Percentiles rank a stretch among this genome's conserved stretches.
Conservation (phyloP, 30 jellyfish, hydroid and myxozoan species). For the Turritopsis rubra region DNA sequence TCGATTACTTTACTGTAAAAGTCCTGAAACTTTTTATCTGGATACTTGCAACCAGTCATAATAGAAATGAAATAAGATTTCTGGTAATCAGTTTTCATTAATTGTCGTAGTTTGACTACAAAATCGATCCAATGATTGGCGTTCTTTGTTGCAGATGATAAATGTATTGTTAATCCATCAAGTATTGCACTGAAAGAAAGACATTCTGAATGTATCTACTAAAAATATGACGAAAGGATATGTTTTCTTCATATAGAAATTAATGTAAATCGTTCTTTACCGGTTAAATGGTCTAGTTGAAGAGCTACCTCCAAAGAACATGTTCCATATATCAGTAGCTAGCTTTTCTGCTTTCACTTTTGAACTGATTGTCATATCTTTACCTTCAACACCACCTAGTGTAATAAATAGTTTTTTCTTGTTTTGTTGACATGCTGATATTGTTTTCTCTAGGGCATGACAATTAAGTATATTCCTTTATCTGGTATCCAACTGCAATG, state of each 20-base stretch:
- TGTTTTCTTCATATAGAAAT: background rate
- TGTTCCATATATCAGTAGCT: constrained; percentile 14
- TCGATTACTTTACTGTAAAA: background rate
- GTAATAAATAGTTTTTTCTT: background rate
- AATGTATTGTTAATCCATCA: constrained; percentile 13
- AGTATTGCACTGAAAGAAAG: background rate
- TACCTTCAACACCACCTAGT: constrained; percentile 1
- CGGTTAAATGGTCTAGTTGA: background rate
- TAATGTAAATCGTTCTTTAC: background rate
- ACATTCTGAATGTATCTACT: background rate
- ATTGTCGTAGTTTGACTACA: background rate
- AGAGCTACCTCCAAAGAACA: constrained; percentile 10
- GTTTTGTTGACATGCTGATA: background rate
- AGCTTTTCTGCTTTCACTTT: constrained; percentile 3
- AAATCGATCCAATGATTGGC: constrained; percentile 1
- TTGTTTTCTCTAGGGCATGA: background rate
- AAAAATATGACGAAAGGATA: too few relatives aligned
- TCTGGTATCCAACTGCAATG: background rate
- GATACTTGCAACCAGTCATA: constrained; percentile 4
- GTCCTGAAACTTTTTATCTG: constrained; percentile 1
- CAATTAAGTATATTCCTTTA: background rate
- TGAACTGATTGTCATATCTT: background rate
- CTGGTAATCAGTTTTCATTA: constrained; percentile 10
- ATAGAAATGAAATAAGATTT: constrained; percentile 5
- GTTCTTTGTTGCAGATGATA: background rate